Conservation (phyloP, 1,140 invertebrate genomes). For the Sycophila sp. region DNA sequence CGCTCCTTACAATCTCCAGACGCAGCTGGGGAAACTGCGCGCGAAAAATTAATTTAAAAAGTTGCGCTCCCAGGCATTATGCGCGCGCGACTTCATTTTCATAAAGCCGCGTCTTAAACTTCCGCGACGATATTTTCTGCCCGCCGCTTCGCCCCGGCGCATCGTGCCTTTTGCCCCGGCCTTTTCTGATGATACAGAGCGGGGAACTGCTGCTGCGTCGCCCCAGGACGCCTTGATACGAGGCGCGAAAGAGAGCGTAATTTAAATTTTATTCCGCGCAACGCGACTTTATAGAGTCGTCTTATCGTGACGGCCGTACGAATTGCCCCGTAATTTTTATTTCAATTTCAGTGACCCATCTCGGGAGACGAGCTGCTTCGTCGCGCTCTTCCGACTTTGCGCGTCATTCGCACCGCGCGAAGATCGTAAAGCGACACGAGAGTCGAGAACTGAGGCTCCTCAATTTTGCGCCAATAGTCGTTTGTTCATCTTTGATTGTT, state of each 20-base stretch:
- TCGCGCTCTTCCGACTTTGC: too few species aligned
- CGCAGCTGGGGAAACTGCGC: neutral
- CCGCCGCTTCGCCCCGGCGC: neutral
- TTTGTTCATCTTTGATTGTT: too few species aligned
- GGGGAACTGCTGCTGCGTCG: too few species aligned
- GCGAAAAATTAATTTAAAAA: constrained; percentile 26
- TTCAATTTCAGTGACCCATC: constrained; percentile 12
- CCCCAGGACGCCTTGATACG: neutral
- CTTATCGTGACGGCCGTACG: constrained; percentile 19
- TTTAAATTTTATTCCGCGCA: constrained; percentile 29
- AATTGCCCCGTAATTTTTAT: constrained; percentile 33
- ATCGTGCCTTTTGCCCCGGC: neutral
- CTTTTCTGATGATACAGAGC: neutral
- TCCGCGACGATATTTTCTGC: neutral
- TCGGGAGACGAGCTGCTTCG: neutral
- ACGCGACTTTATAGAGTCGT: constrained; percentile 5
- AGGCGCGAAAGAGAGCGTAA: constrained; percentile 18
- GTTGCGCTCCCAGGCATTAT: neutral
- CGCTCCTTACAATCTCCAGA: neutral
- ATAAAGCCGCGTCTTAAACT: constrained; percentile 21
- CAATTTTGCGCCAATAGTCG: too few species aligned
- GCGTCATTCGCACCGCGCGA: too few species aligned
- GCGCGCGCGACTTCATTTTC: constrained; percentile 26
- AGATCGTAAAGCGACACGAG: too few species aligned
- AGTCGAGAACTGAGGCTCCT: too few species aligned